These are phyloP conservation scores for Leucoraja erinaceus DNA, from an alignment of 2,113 vertebrate genomes.

Conservation along the genomic window DNA sequence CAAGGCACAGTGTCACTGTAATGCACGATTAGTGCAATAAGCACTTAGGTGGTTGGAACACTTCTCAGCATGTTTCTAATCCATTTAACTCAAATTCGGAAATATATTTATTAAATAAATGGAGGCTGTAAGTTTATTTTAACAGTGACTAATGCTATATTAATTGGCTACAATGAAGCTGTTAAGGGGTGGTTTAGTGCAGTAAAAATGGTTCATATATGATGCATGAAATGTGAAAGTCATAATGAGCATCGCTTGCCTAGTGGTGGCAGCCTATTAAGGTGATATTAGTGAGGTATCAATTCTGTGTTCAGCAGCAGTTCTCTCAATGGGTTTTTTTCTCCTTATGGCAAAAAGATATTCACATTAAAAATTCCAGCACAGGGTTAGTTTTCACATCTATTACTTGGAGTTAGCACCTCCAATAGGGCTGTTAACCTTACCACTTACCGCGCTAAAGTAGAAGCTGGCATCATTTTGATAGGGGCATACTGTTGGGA, in stretches of 20 bases:
- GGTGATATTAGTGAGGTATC: constrained; percentile 18
- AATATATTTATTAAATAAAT: constrained; percentile 18
- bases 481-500: background rate
- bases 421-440: background rate
- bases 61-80: background rate
- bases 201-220: background rate
- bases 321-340: background rate
- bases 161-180: constrained; percentile 7
- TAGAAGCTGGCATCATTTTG: background rate
- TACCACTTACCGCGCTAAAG: background rate
- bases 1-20: background rate
- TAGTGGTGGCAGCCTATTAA: background rate
- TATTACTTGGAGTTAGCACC: background rate
- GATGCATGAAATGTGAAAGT: constrained; percentile 28
- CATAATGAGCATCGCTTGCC: constrained; percentile 21
- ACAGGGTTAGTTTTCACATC: background rate
- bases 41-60: background rate
- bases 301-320: background rate
- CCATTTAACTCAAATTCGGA: background rate
- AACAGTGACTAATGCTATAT: background rate
- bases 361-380: background rate
- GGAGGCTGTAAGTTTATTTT: background rate
- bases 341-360: background rate
- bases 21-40: background rate
- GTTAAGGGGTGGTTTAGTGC: background rate